A percentile compares a stretch with the other conserved stretches of the same genome.
These are phyloP conservation scores for Glossophaga mutica DNA, from an alignment of 2,797 vertebrate species.

Conservation along the genomic window DNA sequence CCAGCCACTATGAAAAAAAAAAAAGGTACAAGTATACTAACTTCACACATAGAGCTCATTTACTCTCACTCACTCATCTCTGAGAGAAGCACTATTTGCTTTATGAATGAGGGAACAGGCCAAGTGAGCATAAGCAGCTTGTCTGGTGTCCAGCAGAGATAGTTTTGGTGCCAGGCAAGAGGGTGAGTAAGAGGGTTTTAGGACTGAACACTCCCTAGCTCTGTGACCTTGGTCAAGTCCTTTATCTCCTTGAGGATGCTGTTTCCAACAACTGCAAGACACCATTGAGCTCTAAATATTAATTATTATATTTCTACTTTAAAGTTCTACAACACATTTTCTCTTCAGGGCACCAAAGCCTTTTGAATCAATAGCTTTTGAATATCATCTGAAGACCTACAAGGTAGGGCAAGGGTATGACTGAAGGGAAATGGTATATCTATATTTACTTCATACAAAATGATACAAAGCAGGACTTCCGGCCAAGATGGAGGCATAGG, in stretches of 20 bases:
- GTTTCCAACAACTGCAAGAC: background rate
- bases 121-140: background rate
- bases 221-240: background rate
- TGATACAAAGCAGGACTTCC: background rate
- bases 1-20: accelerated
- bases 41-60: background rate
- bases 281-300: background rate
- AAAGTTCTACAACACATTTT: background rate
- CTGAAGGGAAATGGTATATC: background rate
- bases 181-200: accelerated
- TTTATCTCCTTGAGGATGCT: background rate
- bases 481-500: no score
- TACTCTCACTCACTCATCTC: background rate
- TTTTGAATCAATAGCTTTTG: slow-evolving; percentile 7
- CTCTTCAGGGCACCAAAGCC: background rate
- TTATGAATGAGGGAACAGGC: background rate
- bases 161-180: background rate
- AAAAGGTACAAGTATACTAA: background rate
- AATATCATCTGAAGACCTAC: background rate
- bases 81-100: background rate
- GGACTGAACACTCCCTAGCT: background rate
- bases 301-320: background rate
- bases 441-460: slow-evolving; percentile 26
- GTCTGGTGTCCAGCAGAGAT: background rate
- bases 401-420: background rate